A percentile compares a stretch with the other conserved stretches of the same genome.
These are phyloP conservation scores for Dascyllus trimaculatus DNA, from an alignment of 2,113 vertebrate genomes.

Conservation along the genomic window DNA sequence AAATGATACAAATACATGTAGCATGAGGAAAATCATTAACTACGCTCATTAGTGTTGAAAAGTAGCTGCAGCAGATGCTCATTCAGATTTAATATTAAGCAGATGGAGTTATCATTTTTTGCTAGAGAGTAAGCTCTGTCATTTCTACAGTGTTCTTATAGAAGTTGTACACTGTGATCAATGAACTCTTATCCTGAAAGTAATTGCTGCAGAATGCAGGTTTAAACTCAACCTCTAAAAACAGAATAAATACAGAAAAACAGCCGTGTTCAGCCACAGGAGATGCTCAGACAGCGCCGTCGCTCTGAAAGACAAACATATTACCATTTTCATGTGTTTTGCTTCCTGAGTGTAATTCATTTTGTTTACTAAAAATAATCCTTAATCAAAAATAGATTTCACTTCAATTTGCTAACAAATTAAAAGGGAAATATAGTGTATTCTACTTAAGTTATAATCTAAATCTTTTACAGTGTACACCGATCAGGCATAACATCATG, in stretches of 20 bases:
- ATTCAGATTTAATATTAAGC: background rate
- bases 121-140: constrained; percentile 34
- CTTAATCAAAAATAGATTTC: too few relatives aligned
- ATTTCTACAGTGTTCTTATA: constrained; percentile 44
- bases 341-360: background rate
- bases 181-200: constrained; percentile 38
- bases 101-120: background rate
- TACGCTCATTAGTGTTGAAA: background rate
- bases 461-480: too few relatives aligned
- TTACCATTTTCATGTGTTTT: background rate
- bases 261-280: constrained; percentile 4
- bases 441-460: too few relatives aligned
- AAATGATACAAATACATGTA: background rate
- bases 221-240: background rate
- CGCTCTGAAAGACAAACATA: constrained; percentile 73
- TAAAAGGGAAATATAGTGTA: too few relatives aligned
- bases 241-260: constrained; percentile 34
- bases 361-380: background rate
- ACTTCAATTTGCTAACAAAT: too few relatives aligned
- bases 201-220: background rate
- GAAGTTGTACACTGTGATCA: constrained; percentile 28
- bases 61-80: background rate
- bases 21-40: background rate
- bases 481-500: too few relatives aligned
- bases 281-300: constrained; percentile 56